A percentile compares a stretch with the other conserved stretches of the same genome.
These are phyloP conservation scores for Bombus terrestris DNA, from an alignment of 1,140 invertebrate genomes.

Conservation along the genomic window DNA sequence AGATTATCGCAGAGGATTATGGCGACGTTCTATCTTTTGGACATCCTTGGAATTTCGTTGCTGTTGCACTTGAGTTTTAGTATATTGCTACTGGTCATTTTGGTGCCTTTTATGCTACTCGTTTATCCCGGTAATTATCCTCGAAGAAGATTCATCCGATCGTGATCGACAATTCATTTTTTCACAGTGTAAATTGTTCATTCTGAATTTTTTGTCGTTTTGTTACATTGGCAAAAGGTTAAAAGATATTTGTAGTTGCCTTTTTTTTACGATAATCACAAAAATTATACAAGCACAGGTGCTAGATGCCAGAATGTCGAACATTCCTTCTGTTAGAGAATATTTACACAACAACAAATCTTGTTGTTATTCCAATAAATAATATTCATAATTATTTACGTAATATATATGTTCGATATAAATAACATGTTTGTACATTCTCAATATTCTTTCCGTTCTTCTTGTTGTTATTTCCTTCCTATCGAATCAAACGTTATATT, in stretches of 20 bases:
- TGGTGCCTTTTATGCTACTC: slow-evolving; percentile 64
- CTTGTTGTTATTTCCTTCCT: not conserved
- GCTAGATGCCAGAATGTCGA: not conserved
- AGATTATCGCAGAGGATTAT: not conserved
- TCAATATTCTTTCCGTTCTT: no score
- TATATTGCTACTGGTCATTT: slow-evolving; percentile 54
- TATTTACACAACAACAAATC: not conserved
- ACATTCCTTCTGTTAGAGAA: not conserved
- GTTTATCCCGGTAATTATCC: slow-evolving; percentile 71
- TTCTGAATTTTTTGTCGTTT: not conserved
- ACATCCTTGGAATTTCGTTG: slow-evolving; percentile 63
- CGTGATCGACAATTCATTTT: not conserved
- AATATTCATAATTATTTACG: not conserved
- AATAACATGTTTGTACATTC: no score
- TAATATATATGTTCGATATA: not conserved
- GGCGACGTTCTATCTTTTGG: slow-evolving; percentile 42
- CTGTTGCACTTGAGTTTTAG: slow-evolving; percentile 65
- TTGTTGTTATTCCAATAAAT: not conserved
- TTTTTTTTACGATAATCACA: not conserved
- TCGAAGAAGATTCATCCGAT: not conserved
- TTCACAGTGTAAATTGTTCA: not conserved
- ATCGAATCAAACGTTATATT: not conserved
- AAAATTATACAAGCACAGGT: not conserved
- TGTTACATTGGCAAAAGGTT: not conserved
- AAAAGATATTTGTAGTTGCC: not conserved